Evolutionary conservation across 2,888 invertebrate genomes (phyloP), one percentile per base, ranked within the genome.

Genomic region (Drosophila meridiana): DNA sequence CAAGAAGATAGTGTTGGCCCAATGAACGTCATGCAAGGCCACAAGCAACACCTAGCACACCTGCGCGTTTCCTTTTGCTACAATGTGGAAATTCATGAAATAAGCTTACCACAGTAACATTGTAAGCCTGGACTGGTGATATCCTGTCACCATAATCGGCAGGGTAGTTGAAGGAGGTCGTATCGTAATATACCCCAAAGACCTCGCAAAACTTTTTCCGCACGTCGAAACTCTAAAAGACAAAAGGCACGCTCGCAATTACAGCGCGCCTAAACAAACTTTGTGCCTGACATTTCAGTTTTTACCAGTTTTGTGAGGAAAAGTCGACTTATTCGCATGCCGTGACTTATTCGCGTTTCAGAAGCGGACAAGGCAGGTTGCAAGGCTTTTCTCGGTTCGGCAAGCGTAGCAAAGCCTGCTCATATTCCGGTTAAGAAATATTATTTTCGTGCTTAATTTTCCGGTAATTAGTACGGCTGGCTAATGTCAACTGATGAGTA

Each of bases 341-440:
- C 90, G 87, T 87, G 87, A 83, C 87, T 90, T 90, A 90, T 89
- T 90, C 80, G 84, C 76, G 79, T 82, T 83, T 76, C 73, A 67
- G 83, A 75, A 56, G 72, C 69, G 74, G 66, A 74, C 75, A 73
- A 71, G 76, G 73, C 76, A 76, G 76, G 86, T 83, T 82, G 80
- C 65, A 34, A 69, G 50, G 36, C 0, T 55, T 50, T 50, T 40
- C 13, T 47, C 47, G 58, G 47, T n/a, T 57, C 13, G 30, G n/a
- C 58, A 63, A 52, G 58, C 47, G 60, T 20, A 63, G 55, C 34
- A 34, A 50, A 36, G 32, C n/a, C 28, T 38, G 8, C 9, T 14
- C 26, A 28, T 28, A 20, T 69, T 67, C 28, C 52, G 50, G 40
- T 43, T 64, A 60, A 50, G 56, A 52, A 75, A 58, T 45, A 53